phyloP scores from a whole-genome alignment of 2,113 vertebrate species.

The Cepphus grylle region DNA sequence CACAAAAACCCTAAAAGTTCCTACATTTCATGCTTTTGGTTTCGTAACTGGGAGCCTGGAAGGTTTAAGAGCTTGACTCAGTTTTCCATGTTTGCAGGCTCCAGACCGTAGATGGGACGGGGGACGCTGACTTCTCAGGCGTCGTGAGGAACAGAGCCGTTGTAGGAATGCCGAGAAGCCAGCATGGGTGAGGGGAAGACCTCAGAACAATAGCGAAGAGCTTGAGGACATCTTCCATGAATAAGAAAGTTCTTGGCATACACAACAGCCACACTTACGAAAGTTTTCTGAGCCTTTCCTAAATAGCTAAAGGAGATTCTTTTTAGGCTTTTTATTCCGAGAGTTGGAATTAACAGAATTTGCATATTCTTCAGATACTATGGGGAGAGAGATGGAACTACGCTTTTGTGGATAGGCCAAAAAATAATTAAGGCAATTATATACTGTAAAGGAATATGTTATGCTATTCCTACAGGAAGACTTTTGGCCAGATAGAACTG shows the following conservation, averaged over 20 bases:
- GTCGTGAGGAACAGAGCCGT: fast-evolving
- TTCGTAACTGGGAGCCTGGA: background rate
- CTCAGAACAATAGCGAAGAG: constrained; percentile 46
- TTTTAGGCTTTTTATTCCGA: background rate
- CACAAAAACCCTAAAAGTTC: background rate
- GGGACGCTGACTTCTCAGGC: background rate
- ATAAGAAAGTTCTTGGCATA: constrained; percentile 50
- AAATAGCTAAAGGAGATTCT: background rate
- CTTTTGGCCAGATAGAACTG: background rate
- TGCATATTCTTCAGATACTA: background rate
- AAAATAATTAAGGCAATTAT: constrained; percentile 52
- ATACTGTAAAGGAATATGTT: background rate
- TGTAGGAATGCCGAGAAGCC: background rate
- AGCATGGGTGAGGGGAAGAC: background rate
- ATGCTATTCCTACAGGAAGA: constrained; percentile 13
- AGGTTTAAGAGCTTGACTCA: background rate
- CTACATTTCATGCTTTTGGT: background rate
- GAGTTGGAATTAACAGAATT: background rate
- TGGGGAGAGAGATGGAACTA: background rate
- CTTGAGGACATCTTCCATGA: constrained; percentile 32
- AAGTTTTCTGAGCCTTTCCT: constrained; percentile 36
- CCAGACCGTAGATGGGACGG: background rate
- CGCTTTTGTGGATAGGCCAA: background rate
- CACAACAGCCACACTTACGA: background rate
- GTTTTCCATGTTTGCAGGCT: background rate